Base-by-base conservation (phyloP, 2,888 invertebrate species). In the Himalopsyche tibetana region DNA sequence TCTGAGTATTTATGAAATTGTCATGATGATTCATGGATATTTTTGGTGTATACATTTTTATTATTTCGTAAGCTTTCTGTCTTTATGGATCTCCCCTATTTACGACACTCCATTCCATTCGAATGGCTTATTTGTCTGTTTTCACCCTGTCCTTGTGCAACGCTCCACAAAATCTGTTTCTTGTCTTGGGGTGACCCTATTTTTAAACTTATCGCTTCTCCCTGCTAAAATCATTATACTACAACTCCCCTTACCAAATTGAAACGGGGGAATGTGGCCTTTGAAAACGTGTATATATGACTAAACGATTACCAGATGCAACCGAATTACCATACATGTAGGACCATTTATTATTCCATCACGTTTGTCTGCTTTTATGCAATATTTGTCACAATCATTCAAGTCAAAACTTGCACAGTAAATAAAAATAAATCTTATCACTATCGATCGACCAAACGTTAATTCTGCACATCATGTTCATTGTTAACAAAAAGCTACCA, bases 101-200 rank as follows among this genome's bases (percentile, higher is more conserved):
- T 63, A 15, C 51, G 36, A 74, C 15, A 19, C 36, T 74, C 15
- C 51, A 36, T 74, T 74, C 36, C 36, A 36, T 74, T 74, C 38
- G 28, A 74, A 74, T 74, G 36, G 38, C 19, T 74, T 74, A 74
- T 74, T 74, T 74, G 74, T 74, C 74, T 74, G 15, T 74, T 74
- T 74, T 74, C 36, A 74, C 74, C 74, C 74, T 74, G 74, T 74
- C 74, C 74, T 36, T 12, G 36, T 74, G 74, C 74, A 74, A 36
- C 74, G 74, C 36, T 74, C 36, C 74, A 74, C 74, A 36, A 38
- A 74, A 74, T 74, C 74, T 74, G 74, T 74, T 74, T 74, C 74
- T 74, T 74, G 15, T 74, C 74, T 74, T 38, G 74, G 74, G 74
- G 74, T 74, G 74, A 74, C 74, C 74, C 74, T 74, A 74, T 74